These are phyloP conservation scores for Mellivora capensis DNA, from an alignment of 2,113 vertebrate genomes.

Conservation along the genomic window DNA sequence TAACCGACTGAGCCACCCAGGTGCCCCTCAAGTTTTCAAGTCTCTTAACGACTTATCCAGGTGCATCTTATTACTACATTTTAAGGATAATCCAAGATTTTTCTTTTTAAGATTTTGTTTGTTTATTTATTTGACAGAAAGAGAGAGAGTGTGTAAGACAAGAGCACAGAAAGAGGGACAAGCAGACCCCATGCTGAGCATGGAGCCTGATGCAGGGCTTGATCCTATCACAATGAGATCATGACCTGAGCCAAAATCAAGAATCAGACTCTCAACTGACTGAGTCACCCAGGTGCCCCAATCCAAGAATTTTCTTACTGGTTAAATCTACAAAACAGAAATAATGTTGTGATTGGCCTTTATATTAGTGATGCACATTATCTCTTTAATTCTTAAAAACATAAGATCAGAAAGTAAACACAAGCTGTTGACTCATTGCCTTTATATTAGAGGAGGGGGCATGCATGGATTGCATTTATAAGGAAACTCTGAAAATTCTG, in stretches of 20 bases:
- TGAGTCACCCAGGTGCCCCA: not conserved
- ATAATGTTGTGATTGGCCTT: not conserved
- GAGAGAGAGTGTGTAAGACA: not conserved
- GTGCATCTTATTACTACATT: not conserved
- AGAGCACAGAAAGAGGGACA: not conserved
- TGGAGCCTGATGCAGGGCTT: not conserved
- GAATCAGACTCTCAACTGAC: not conserved
- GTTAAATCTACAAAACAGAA: constrained; percentile 5
- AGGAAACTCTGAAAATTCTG: not conserved
- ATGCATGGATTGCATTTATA: not conserved
- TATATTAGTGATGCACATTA: not conserved
- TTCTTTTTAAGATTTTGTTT: not conserved
- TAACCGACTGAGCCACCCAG: not conserved
- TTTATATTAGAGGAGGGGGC: not conserved
- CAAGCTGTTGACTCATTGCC: not conserved
- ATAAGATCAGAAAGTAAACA: not conserved
- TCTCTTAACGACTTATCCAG: not conserved
- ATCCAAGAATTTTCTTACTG: not conserved
- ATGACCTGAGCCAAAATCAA: not conserved
- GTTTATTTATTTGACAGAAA: not conserved
- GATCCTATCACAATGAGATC: not conserved
- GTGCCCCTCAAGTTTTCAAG: not conserved
- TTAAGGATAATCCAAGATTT: not conserved
- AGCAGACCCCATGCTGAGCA: not conserved
- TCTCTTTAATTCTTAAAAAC: constrained; percentile 4